Conservation (phyloP, 2,888 invertebrate genomes). For the Hirtodrosophila cameraria region DNA sequence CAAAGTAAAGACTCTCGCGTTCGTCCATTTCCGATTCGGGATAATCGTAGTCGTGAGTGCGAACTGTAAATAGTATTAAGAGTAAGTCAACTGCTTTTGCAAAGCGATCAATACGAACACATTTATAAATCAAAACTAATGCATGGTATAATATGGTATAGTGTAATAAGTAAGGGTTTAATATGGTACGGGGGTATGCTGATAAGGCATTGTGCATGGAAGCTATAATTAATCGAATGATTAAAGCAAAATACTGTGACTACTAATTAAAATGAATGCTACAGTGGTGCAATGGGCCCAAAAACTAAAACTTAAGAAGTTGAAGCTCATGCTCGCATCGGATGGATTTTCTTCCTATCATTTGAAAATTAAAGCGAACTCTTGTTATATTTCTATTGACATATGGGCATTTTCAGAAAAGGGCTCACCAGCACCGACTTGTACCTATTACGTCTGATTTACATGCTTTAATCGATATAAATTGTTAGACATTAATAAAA, state of each 20-base stretch:
- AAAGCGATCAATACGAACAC: background rate
- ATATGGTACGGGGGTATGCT: background rate
- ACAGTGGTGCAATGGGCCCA: conserved; percentile 1
- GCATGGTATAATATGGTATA: conserved; percentile 13
- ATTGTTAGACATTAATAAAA: too few relatives aligned
- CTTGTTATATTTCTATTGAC: too few relatives aligned
- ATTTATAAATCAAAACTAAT: conserved; percentile 3
- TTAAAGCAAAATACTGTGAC: conserved; percentile 13
- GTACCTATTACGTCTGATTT: too few relatives aligned
- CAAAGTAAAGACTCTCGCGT: conserved; percentile 83
- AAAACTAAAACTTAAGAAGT: background rate
- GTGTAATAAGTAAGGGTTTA: too few relatives aligned
- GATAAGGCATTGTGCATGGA: conserved; percentile 17
- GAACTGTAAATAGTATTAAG: conserved; percentile 74
- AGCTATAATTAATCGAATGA: conserved; percentile 22
- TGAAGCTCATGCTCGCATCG: too few relatives aligned
- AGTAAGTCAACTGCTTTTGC: conserved; percentile 29
- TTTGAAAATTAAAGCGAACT: too few relatives aligned
- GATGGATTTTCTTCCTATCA: too few relatives aligned
- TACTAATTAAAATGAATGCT: conserved; percentile 23
- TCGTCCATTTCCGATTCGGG: conserved; percentile 84
- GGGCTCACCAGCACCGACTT: too few relatives aligned
- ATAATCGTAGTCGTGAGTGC: conserved; percentile 83
- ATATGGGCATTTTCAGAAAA: too few relatives aligned
- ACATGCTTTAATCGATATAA: too few relatives aligned